Evolutionary conservation across 2,888 invertebrate species (phyloP).

Genomic region (Julus scanicus): DNA sequence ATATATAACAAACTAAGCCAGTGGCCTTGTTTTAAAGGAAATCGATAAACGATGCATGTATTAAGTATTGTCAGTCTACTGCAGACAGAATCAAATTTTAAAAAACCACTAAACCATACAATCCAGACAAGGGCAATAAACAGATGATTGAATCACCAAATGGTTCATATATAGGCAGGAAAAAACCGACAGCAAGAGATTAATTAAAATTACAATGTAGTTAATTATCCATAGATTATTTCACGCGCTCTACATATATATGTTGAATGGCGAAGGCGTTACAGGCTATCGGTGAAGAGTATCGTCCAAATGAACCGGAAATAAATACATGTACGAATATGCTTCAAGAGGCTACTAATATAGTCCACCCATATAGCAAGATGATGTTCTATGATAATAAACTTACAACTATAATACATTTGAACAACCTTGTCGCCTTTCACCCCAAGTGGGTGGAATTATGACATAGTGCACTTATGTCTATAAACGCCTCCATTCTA

Average conservation of each 20-base stretch:
- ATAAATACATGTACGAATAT: neutral
- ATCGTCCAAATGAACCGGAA: neutral
- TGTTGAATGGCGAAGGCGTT: neutral
- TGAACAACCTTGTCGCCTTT: neutral
- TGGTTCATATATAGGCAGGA: neutral
- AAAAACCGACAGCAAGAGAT: neutral
- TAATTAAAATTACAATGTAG: neutral
- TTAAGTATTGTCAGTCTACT: neutral
- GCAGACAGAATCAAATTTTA: neutral
- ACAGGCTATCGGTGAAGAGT: neutral
- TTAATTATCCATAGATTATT: neutral
- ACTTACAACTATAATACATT: neutral
- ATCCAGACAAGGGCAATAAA: neutral
- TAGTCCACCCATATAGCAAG: neutral
- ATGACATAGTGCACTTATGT: neutral
- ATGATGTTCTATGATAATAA: neutral
- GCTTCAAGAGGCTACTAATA: neutral
- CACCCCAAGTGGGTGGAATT: neutral
- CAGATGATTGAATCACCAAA: neutral
- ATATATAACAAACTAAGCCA: neutral
- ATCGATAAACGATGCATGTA: neutral
- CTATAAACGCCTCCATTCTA: neutral
- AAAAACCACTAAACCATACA: neutral
- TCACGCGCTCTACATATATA: neutral
- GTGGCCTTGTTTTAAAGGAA: neutral